phyloP scores from a whole-genome alignment of 2,888 invertebrate species.

The Heliconius charithonia region DNA sequence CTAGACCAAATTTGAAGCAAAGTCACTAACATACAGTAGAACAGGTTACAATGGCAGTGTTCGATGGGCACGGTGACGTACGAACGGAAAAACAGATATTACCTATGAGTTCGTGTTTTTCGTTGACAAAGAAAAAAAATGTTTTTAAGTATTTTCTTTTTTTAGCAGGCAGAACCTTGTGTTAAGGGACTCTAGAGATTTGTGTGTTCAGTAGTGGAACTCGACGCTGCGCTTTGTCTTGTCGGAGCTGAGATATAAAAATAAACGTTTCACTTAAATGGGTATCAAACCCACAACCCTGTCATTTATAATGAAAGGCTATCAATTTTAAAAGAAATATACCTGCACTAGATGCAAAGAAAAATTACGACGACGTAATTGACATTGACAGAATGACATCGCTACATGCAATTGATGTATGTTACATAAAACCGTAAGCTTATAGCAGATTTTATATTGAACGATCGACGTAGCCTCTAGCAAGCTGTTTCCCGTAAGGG shows the following conservation, averaged over 20 bases:
- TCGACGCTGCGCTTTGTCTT: no score
- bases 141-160: not conserved
- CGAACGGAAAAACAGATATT: no score
- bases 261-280: no score
- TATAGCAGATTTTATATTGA: not conserved
- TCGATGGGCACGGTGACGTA: no score
- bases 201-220: no score
- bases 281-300: no score
- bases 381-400: constrained; percentile 2
- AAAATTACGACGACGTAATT: not conserved
- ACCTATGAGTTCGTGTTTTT: no score
- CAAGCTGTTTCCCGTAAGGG: constrained; percentile 6
- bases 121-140: not conserved
- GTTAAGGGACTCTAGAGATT: not conserved
- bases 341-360: not conserved
- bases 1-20: not conserved
- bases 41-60: not conserved
- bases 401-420: not conserved
- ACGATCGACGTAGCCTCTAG: constrained; percentile 1
- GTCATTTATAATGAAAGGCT: no score
- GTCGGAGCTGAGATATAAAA: no score
- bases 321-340: not conserved
- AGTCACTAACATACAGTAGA: not conserved
- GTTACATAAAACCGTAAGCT: not conserved
- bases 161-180: not conserved